Conservation (phyloP, 1,140 invertebrate species). For the Heliconius hermathena region DNA sequence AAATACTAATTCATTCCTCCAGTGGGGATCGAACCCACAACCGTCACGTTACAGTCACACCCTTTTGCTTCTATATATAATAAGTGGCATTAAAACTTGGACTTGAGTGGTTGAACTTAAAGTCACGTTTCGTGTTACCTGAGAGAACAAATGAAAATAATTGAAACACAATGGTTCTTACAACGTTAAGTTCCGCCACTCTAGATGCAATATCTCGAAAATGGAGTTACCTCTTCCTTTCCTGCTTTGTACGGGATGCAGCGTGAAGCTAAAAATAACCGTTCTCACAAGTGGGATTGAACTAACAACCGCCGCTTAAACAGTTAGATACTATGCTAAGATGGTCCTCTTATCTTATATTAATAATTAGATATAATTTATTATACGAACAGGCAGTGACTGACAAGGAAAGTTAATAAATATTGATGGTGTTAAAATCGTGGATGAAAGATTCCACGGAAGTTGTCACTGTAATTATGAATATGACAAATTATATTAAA, state of each 20-base stretch:
- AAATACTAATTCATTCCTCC: too few species aligned
- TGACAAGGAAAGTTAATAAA: constrained; percentile 1
- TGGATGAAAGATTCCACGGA: not conserved
- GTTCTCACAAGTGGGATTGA: too few species aligned
- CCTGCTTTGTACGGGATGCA: not conserved
- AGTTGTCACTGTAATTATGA: not conserved
- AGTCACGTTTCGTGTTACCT: too few species aligned
- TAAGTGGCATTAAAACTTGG: too few species aligned
- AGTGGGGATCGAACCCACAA: too few species aligned
- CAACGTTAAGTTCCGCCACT: not conserved
- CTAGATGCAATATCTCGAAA: not conserved
- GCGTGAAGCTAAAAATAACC: not conserved
- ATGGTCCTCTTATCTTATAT: not conserved
- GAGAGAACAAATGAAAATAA: too few species aligned
- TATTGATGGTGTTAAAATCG: not conserved
- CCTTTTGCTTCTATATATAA: too few species aligned
- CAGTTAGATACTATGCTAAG: not conserved
- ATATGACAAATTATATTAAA: not conserved
- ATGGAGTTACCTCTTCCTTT: not conserved
- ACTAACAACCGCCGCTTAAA: not conserved
- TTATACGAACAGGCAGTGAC: not conserved
- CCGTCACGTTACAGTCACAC: too few species aligned
- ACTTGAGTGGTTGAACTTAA: too few species aligned
- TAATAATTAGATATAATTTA: not conserved
- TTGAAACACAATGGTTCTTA: too few species aligned